Evolutionary conservation across 2,797 vertebrate genomes (phyloP).

Genomic region (Myotis daubentonii): DNA sequence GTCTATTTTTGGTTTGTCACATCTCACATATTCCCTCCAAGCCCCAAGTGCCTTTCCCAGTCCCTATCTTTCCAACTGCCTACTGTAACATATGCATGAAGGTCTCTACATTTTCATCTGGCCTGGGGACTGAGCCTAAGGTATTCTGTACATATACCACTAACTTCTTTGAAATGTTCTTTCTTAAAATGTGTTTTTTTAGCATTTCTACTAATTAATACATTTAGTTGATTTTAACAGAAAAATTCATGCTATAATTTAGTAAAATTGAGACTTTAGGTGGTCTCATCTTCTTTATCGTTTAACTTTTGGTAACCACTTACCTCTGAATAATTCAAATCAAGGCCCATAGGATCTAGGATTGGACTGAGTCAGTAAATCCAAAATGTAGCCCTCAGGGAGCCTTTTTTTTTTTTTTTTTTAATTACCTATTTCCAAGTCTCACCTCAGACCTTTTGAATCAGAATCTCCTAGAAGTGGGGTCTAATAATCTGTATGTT

Average conservation of each 20-base stretch:
- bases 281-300: background rate
- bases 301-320: background rate
- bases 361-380: background rate
- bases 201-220: background rate
- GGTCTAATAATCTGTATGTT: background rate
- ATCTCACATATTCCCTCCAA: too few species aligned
- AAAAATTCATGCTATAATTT: background rate
- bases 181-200: background rate
- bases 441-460: background rate
- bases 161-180: background rate
- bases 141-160: background rate
- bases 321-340: conserved; percentile 15
- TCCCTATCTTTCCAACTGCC: too few species aligned
- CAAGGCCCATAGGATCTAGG: background rate
- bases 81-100: background rate
- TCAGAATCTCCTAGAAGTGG: background rate
- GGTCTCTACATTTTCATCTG: background rate
- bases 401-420: background rate
- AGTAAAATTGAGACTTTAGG: background rate
- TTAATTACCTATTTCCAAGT: background rate
- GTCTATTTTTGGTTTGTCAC: too few species aligned
- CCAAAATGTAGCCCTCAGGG: background rate
- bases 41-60: too few species aligned
- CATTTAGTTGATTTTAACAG: background rate
- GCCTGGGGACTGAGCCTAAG: background rate